Conservation (phyloP, 2,888 invertebrate genomes). For the Tiphia femorata region DNA sequence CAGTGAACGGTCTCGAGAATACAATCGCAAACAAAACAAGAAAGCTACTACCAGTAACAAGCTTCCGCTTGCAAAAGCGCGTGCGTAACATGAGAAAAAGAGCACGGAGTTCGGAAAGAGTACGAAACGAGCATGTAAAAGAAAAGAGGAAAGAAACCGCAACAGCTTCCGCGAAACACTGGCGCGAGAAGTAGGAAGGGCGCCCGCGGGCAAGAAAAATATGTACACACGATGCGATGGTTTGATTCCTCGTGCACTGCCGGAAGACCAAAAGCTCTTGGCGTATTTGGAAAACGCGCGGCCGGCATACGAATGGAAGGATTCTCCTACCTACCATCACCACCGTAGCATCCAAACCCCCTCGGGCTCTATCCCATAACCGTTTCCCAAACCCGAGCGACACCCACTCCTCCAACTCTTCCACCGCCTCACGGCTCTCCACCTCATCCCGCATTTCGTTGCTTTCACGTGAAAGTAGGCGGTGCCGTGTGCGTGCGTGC, state of each 20-base stretch:
- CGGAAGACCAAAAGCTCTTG: slow-evolving; percentile 43
- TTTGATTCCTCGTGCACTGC: slow-evolving; percentile 45
- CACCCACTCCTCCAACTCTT: neutral
- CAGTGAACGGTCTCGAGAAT: too few species aligned
- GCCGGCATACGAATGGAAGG: slow-evolving; percentile 47
- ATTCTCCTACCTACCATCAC: too few species aligned
- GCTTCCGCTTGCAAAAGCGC: too few species aligned
- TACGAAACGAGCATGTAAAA: too few species aligned
- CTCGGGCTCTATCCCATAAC: too few species aligned
- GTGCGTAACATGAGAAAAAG: too few species aligned
- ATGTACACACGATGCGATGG: slow-evolving; percentile 18
- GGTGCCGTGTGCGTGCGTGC: slow-evolving; percentile 27
- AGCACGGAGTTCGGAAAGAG: too few species aligned
- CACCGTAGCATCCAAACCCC: neutral
- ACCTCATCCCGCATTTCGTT: neutral
- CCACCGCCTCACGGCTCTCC: neutral
- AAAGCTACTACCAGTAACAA: too few species aligned
- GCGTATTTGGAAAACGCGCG: slow-evolving; percentile 46
- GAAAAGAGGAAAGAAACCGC: too few species aligned
- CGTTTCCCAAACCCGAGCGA: neutral
- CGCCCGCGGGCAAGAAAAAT: slow-evolving; percentile 27
- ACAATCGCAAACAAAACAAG: too few species aligned
- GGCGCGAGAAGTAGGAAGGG: too few species aligned
- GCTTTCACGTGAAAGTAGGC: neutral
- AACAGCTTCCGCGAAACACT: too few species aligned